Evolutionary conservation across 2,888 invertebrate species (phyloP).

Genomic region (Scaptomyza reducta): DNA sequence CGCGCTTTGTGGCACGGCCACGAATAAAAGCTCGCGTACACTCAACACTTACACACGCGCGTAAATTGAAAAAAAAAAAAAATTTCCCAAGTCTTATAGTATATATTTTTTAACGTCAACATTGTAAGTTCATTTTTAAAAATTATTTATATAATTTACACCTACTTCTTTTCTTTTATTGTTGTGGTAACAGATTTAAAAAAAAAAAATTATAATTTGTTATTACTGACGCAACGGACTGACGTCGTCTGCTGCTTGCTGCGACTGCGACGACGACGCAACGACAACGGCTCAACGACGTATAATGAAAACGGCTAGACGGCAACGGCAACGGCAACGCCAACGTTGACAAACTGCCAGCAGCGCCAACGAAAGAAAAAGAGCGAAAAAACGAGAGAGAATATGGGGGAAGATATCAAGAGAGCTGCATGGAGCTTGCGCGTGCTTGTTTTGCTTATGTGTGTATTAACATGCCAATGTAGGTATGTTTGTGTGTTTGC

Average conservation of each 20-base stretch:
- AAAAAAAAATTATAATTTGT: constrained; percentile 45
- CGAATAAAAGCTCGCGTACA: constrained; percentile 45
- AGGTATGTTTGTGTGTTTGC: background rate
- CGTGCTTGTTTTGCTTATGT: constrained; percentile 30
- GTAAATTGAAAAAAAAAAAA: constrained; percentile 24
- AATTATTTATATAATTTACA: constrained; percentile 26
- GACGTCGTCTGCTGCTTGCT: constrained; percentile 69
- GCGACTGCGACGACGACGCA: constrained; percentile 67
- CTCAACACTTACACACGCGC: constrained; percentile 18
- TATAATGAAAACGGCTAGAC: constrained; percentile 48
- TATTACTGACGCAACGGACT: constrained; percentile 71
- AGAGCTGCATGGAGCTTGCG: constrained; percentile 48
- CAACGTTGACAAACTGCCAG: constrained; percentile 61
- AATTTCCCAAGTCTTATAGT: background rate
- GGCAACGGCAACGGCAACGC: constrained; percentile 45
- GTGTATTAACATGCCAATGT: background rate
- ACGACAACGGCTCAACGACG: constrained; percentile 71
- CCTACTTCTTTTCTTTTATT: constrained; percentile 53
- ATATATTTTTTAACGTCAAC: constrained; percentile 10
- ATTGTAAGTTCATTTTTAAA: constrained; percentile 2
- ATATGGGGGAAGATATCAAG: constrained; percentile 10
- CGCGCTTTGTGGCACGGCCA: constrained; percentile 51
- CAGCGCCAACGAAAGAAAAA: constrained; percentile 31
- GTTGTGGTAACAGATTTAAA: constrained; percentile 33
- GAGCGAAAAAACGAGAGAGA: constrained; percentile 1